phyloP scores from a whole-genome alignment of 2,888 invertebrate species.

The Cephonodes hylas region DNA sequence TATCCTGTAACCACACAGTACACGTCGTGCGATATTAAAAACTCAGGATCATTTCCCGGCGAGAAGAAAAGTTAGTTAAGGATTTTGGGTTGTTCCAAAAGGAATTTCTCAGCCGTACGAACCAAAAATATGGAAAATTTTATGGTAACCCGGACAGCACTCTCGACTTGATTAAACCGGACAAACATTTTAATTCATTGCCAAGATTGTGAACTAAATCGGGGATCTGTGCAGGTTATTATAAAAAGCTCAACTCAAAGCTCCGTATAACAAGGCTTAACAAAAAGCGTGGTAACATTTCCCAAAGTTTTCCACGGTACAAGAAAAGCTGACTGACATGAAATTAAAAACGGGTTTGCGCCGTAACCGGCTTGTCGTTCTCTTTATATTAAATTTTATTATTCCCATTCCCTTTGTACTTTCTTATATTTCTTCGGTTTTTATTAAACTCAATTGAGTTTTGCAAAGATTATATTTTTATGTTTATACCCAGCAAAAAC shows the following conservation, averaged over 20 bases:
- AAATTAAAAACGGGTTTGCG: neutral
- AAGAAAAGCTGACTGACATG: conserved; percentile 7
- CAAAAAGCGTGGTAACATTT: neutral
- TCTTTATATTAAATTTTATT: neutral
- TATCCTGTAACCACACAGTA: too few species aligned
- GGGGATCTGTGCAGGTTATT: neutral
- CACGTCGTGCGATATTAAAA: too few species aligned
- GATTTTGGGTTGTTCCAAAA: too few species aligned
- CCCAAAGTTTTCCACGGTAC: neutral
- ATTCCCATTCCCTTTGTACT: neutral
- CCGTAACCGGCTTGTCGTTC: neutral
- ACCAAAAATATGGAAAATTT: neutral
- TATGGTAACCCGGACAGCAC: neutral
- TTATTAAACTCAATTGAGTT: neutral
- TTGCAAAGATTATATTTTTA: neutral
- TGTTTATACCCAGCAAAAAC: too few species aligned
- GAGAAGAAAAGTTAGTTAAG: too few species aligned
- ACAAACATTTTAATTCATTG: neutral
- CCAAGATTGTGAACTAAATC: neutral
- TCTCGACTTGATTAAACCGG: neutral
- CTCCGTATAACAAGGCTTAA: neutral
- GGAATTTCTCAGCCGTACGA: too few species aligned
- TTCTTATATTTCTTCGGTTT: neutral
- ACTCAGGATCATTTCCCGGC: too few species aligned
- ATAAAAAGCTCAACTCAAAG: neutral